These are phyloP conservation scores for Poeciliopsis turneri DNA, from an alignment of 2,797 vertebrate species.

Conservation along the genomic window DNA sequence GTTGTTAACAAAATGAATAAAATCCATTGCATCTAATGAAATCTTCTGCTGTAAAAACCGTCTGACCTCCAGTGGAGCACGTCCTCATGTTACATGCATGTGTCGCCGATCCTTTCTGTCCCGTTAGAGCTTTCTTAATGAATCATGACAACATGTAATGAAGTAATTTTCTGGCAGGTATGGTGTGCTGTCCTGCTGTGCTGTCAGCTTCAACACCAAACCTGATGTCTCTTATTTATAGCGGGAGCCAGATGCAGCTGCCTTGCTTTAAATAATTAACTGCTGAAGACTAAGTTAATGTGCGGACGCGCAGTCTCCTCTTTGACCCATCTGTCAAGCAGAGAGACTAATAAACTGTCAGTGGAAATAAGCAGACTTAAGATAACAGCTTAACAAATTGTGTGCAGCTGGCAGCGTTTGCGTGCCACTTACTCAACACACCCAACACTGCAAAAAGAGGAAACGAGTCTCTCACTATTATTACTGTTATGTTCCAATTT, in stretches of 20 bases:
- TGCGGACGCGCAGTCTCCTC: constrained; percentile 10
- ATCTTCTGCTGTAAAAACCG: neutral
- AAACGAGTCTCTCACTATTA: constrained; percentile 34
- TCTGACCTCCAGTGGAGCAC: neutral
- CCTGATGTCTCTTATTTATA: constrained; percentile 7
- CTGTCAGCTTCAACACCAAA: constrained; percentile 4
- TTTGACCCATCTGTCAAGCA: constrained; percentile 29
- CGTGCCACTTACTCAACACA: constrained; percentile 8
- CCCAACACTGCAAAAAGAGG: constrained; percentile 6
- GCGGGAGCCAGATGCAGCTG: neutral
- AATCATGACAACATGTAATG: constrained; percentile 8
- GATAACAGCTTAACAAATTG: constrained; percentile 39
- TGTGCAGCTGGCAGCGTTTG: constrained; percentile 18
- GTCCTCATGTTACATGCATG: neutral
- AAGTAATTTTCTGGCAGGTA: constrained; percentile 9
- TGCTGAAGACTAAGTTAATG: constrained; percentile 19
- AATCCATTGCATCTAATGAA: neutral
- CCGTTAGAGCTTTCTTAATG: neutral
- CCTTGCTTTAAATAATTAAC: constrained; percentile 5
- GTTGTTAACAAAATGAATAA: neutral
- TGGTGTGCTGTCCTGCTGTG: neutral
- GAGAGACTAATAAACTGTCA: constrained; percentile 35
- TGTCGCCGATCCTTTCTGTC: neutral
- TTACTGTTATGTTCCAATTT: constrained; percentile 19
- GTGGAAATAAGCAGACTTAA: constrained; percentile 22